Evolutionary conservation across 64 coral and sea anemone species (phyloP), one percentile per base, ranked within the genome.

Genomic region (Anthopleura sola): DNA sequence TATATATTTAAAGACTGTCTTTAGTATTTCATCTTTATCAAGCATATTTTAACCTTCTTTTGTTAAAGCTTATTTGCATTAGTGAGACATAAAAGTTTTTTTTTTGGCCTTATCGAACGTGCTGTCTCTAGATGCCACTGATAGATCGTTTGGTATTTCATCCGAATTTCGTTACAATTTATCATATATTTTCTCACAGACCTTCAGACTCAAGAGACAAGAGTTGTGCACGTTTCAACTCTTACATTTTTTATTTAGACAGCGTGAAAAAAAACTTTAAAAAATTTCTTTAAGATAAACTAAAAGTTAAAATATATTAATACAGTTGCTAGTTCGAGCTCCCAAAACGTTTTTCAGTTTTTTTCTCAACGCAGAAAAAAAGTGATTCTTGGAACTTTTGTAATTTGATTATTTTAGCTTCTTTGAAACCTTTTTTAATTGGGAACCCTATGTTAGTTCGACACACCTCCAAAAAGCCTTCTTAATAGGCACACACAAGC

Each of bases 401-500:
- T 79, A 23, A 46, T 46, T 79, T 24, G 76, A 79, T 44, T 79
- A 48, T 79, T 44, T 23, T 44, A 44, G 3, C 76, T 38, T 44
- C 37, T 48, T 79, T 36, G 66, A 71, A 71, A 71, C 66, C 66
- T 71, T 71, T 68, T 71, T 36, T 71, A 71, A 71, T 71, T 71
- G 66, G 66, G 66, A 71, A 34, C 66, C 66, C 66, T 71, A 71
- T 71, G 66, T 34, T 71, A 71, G 66, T 32, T 71, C 66, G 66
- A 34, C 66, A 71, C 66, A 71, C 66, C 66, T 71, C 66, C 14
- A 79, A 24, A 48, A 79, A 46, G 37, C 19, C 19, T 44, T n/a
- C 37, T 40, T 79, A 48, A 79, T 79, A 48, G 76, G n/a, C 20
- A 79, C 18, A 79, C 76, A 48, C 40, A 8, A 47, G 44, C 76